Base-by-base conservation (phyloP, 2,888 invertebrate genomes). In the Philaethria dido region DNA sequence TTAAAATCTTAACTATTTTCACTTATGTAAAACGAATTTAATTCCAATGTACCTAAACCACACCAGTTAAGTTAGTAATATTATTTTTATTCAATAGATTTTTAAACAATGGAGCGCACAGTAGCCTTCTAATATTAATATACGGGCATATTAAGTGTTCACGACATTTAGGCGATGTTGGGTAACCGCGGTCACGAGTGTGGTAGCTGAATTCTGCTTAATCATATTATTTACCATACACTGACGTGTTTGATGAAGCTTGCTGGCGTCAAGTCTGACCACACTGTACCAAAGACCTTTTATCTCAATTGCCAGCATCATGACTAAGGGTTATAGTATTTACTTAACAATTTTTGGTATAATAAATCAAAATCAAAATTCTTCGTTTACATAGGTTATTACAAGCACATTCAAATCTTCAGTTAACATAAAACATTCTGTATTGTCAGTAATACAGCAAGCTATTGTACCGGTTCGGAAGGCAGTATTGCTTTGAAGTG, bases 101-200 rank as follows among this genome's bases (percentile, higher is more conserved):
- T n/a, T 47, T n/a, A 22, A 59, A 5, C 18, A 11, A 20, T 57
- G 48, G n/a, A 36, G 11, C 4, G 29, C 20, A 39, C 48, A 57
- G 64, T 57, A 47, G 64, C 57, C 29, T 33, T 59, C 57, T 39
- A 42, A 20, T 65, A 48, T 48, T 29, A 60, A 64, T 60, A 60
- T 47, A 42, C 50, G 44, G 29, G 16, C 50, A 13, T 52, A 60
- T 60, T 60, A 65, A 60, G 33, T 50, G 18, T 33, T 44, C 33
- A 29, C 25, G 65, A 61, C 52, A 54, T 61, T 61, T 54, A 36
- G 52, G 36, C 36, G 54, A 29, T 20, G 66, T 69, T 66, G 60
- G 63, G 50, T 60, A 69, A 69, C 55, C 39, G 63, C 59, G 33
- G 52, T 68, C 69, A 69, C 69, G 70, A 70, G 20, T 64, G 45